phyloP scores from a whole-genome alignment of 2,797 vertebrate genomes.

The Pangasius krempfi region DNA sequence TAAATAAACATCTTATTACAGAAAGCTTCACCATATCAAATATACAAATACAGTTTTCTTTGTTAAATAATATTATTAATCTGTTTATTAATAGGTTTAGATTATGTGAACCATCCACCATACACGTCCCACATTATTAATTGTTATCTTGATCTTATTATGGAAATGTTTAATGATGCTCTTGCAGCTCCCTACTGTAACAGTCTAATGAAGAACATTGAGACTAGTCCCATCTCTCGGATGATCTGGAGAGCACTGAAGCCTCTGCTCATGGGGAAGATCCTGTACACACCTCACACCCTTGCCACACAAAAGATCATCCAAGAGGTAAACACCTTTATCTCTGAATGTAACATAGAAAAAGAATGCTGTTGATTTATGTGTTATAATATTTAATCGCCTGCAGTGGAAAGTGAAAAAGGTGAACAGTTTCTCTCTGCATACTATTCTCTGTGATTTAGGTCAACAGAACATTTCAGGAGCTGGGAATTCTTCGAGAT shows the following conservation, averaged over 20 bases:
- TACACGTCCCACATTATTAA: not conserved
- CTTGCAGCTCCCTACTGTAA: constrained; percentile 90
- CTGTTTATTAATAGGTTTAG: not conserved
- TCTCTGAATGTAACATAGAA: not conserved
- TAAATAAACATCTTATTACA: not conserved
- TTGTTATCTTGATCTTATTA: not conserved
- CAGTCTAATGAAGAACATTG: constrained; percentile 88
- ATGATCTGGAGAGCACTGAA: constrained; percentile 97
- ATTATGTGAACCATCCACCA: not conserved
- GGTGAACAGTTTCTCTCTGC: not conserved
- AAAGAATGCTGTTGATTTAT: not conserved
- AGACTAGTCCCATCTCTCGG: constrained; percentile 89
- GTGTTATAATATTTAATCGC: not conserved
- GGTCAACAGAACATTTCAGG: constrained; percentile 97
- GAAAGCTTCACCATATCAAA: not conserved
- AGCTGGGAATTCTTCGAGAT: constrained; percentile 89
- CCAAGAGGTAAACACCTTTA: constrained; percentile 79
- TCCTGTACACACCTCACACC: constrained; percentile 91
- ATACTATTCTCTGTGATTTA: constrained; percentile 58
- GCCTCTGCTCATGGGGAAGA: constrained; percentile 92
- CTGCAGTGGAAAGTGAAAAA: not conserved
- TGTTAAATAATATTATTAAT: not conserved
- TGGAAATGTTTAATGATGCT: constrained; percentile 2
- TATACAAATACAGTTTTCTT: not conserved
- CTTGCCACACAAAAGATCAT: constrained; percentile 86